Conservation (phyloP, 2,888 invertebrate species). For the Apamea monoglypha region DNA sequence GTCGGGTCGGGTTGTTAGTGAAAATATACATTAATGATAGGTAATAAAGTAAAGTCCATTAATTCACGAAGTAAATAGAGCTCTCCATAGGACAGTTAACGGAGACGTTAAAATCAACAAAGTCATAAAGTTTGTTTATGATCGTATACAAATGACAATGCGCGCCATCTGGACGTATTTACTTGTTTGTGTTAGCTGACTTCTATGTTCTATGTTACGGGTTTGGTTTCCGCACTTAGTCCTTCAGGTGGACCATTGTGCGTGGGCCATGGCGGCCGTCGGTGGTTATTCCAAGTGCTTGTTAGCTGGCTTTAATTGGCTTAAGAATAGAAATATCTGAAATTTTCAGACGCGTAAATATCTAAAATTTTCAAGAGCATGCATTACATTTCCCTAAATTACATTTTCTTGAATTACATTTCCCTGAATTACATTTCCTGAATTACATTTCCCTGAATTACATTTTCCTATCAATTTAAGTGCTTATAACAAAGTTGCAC, state of each 20-base stretch:
- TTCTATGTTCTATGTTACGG: neutral
- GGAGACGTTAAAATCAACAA: conserved; percentile 47
- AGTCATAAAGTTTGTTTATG: conserved; percentile 57
- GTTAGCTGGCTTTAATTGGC: conserved; percentile 20
- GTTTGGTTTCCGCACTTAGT: too few relatives aligned
- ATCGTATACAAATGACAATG: conserved; percentile 55
- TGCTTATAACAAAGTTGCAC: neutral
- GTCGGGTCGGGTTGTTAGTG: neutral
- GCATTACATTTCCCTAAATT: too few relatives aligned
- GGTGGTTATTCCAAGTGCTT: neutral
- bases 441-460: too few relatives aligned
- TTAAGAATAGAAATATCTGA: neutral
- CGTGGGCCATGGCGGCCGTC: too few relatives aligned
- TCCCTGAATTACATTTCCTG: too few relatives aligned
- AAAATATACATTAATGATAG: conserved; percentile 19
- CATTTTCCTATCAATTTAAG: neutral
- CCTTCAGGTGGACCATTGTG: too few relatives aligned
- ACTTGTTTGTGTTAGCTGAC: conserved; percentile 22
- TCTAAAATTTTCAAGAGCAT: neutral
- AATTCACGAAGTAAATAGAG: conserved; percentile 59
- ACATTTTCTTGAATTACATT: neutral
- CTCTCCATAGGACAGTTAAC: conserved; percentile 48
- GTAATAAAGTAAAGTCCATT: conserved; percentile 54
- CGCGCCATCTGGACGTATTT: conserved; percentile 40
- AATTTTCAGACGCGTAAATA: neutral